Base-by-base conservation (phyloP, 2,113 vertebrate species). In the Strix aluco region DNA sequence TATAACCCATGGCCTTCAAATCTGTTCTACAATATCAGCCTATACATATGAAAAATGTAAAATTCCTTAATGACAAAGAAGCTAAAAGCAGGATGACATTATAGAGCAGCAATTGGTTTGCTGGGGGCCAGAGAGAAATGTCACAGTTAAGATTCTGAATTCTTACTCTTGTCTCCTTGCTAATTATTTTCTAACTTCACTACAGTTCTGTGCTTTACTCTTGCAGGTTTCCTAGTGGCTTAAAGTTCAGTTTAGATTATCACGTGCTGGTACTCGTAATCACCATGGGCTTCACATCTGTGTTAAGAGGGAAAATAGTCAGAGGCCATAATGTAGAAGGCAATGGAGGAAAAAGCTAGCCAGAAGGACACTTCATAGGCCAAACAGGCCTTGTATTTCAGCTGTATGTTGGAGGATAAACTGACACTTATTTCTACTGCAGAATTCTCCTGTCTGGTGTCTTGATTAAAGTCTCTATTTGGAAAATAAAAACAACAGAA, bases 111-210 rank as follows among this genome's bases (percentile, higher is more conserved):
- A 89, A 82, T 26, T 71, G 40, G 57, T 91, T 94, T 92, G 93
- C 94, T 92, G 54, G 25, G 57, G 78, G 91, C 70, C 77, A 97
- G 46, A 89, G 70, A 82, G 84, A 95, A 97, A 96, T 96, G 89
- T 96, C 93, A 96, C 29, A 59, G 52, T 54, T 81, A 87, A 89
- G 77, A 52, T 89, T 86, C 77, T 61, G 65, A 92, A 89, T 91
- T 81, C 77, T 74, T 59, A 84, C 44, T 79, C 87, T 79, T 85
- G 23, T 61, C 70, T 91, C 17, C 36, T 89, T 71, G n/a, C 5
- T 94, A 94, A 91, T 91, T 89, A 81, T 75, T 75, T 95, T 82
- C 15, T 72, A 79, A 86, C 32, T 75, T 87, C 42, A 44, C 38
- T 52, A 51, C 20, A 59, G 40, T 69, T 86, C 52, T 81, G 19